A percentile compares a stretch with the other conserved stretches of the same genome.
Conservation (phyloP, 2,888 invertebrate genomes). For the Isoperla grammatica region DNA sequence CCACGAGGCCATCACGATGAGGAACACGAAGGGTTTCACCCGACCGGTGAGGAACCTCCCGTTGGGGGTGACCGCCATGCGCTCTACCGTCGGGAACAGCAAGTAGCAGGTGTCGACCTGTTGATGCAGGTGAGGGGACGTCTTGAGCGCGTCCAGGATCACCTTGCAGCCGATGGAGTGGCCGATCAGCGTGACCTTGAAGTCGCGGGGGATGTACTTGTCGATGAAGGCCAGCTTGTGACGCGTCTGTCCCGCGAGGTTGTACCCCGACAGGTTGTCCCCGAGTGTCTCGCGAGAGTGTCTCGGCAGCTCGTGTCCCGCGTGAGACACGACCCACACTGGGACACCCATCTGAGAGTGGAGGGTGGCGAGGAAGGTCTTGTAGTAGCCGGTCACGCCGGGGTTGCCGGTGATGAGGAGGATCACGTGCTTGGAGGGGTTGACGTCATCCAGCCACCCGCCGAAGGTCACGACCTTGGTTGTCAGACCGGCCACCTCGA, state of each 20-base stretch:
- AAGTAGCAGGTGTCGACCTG: conserved; percentile 59
- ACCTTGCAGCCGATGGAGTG: conserved; percentile 92
- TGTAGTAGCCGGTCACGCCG: conserved; percentile 76
- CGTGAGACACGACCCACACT: conserved; percentile 76
- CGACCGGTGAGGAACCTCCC: conserved; percentile 63
- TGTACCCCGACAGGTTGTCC: conserved; percentile 58
- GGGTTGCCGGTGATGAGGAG: conserved; percentile 84
- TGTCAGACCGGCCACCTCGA: conserved; percentile 58
- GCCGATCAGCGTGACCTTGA: conserved; percentile 75
- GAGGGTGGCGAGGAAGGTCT: conserved; percentile 62
- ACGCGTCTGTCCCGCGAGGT: conserved; percentile 69
- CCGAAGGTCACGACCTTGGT: conserved; percentile 71
- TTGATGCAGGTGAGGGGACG: conserved; percentile 3
- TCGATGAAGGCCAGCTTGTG: conserved; percentile 76
- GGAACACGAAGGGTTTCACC: conserved; percentile 46
- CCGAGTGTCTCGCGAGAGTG: conserved; percentile 45
- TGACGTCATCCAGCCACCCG: conserved; percentile 57
- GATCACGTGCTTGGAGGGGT: conserved; percentile 56
- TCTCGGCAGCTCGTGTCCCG: conserved; percentile 64
- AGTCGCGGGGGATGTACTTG: conserved; percentile 62
- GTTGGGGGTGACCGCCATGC: conserved; percentile 68
- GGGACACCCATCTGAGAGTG: conserved; percentile 59
- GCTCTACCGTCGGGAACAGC: conserved; percentile 83
- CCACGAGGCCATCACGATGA: conserved; percentile 47
- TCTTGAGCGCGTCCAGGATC: conserved; percentile 62